Conservation (phyloP, 2,113 vertebrate genomes). For the Gambusia affinis region DNA sequence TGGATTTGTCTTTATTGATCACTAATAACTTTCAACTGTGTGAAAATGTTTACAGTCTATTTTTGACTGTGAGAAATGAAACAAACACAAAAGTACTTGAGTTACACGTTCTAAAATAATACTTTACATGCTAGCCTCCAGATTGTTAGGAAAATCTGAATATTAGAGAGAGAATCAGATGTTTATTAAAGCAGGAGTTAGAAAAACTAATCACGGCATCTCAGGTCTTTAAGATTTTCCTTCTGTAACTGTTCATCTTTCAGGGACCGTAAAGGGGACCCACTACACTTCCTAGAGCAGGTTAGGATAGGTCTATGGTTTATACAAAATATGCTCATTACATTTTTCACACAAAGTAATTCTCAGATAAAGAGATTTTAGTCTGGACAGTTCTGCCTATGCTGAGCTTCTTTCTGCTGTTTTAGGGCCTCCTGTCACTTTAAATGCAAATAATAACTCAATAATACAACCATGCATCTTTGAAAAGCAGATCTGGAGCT, state of each 20-base stretch:
- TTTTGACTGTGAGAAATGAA: no score
- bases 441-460: no score
- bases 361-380: no score
- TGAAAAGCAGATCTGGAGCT: no score
- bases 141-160: not conserved
- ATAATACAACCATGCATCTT: no score
- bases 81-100: not conserved
- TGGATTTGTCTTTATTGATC: constrained; percentile 41
- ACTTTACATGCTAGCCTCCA: not conserved
- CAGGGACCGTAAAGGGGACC: not conserved
- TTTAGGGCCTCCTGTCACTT: no score
- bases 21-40: constrained; percentile 27
- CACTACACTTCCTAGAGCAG: no score
- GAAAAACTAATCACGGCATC: not conserved
- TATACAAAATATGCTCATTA: no score
- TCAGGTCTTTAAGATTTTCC: not conserved
- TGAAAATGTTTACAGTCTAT: constrained; percentile 24
- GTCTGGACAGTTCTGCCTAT: no score
- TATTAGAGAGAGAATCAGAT: not conserved
- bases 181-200: not conserved
- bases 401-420: no score
- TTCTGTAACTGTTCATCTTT: not conserved
- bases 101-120: constrained; percentile 8
- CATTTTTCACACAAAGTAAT: no score
- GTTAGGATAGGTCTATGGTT: no score